A percentile compares a stretch with the other conserved stretches of the same genome.
Conservation (phyloP, 2,888 invertebrate species). For the Tupiocoris notatus region DNA sequence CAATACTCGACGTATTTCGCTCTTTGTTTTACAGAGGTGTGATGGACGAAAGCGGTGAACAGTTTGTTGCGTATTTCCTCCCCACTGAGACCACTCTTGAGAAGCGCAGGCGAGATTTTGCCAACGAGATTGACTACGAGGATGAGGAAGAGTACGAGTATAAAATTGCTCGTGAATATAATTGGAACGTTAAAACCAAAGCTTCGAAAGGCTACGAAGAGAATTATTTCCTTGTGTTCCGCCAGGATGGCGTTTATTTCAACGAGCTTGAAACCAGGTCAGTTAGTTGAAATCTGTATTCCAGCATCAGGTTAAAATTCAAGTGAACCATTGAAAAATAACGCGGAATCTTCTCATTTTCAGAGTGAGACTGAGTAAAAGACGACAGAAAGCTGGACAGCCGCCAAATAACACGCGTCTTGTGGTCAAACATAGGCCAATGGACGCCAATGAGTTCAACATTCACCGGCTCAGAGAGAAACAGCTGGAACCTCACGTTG, state of each 20-base stretch:
- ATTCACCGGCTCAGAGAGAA: slow-evolving; percentile 83
- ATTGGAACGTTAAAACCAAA: slow-evolving; percentile 99
- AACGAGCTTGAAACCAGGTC: slow-evolving; percentile 86
- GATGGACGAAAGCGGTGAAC: slow-evolving; percentile 98
- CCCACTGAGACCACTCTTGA: slow-evolving; percentile 89
- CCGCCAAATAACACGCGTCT: slow-evolving; percentile 72
- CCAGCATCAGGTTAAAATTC: too few relatives aligned
- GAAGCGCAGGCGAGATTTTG: slow-evolving; percentile 81
- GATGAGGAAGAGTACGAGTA: slow-evolving; percentile 95
- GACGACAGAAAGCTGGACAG: slow-evolving; percentile 75
- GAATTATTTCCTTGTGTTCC: slow-evolving; percentile 92
- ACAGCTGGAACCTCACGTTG: slow-evolving; percentile 81
- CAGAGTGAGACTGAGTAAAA: slow-evolving; percentile 88
- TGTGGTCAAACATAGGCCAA: slow-evolving; percentile 84
- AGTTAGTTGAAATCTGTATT: too few relatives aligned
- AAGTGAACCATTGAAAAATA: too few relatives aligned
- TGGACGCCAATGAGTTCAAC: slow-evolving; percentile 79
- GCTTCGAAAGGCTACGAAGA: slow-evolving; percentile 93
- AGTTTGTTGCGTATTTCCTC: slow-evolving; percentile 97
- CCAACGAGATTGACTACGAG: slow-evolving; percentile 72
- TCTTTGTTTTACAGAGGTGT: slow-evolving; percentile 75
- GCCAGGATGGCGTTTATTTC: slow-evolving; percentile 88
- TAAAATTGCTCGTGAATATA: slow-evolving; percentile 95
- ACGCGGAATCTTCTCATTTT: slow-evolving; percentile 29
- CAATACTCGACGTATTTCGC: too few relatives aligned